Evolutionary conservation across 2,888 invertebrate species (phyloP).

Genomic region (Sussaba pulchella): DNA sequence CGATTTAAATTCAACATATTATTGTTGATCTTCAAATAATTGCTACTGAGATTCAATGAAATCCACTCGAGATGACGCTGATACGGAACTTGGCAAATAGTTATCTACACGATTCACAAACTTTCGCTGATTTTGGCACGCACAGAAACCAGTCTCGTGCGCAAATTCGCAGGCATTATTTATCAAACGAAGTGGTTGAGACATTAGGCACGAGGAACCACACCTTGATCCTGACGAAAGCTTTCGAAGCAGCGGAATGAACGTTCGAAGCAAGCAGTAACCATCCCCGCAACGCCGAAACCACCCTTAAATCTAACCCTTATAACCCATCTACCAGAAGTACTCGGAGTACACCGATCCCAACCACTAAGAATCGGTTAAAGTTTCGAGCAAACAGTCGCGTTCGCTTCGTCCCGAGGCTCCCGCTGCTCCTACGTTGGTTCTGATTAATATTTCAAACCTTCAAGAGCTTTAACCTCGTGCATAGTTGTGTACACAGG

Average conservation of each 20-base stretch:
- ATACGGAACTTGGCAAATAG: no score
- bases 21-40: no score
- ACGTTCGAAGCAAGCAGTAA: slow-evolving; percentile 4
- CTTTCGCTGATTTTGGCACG: neutral
- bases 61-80: no score
- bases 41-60: no score
- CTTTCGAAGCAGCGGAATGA: slow-evolving; percentile 2
- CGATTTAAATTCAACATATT: no score
- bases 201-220: neutral
- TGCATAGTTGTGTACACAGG: no score
- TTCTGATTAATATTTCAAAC: neutral
- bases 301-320: no score
- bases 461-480: no score
- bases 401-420: neutral
- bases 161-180: slow-evolving; percentile 80
- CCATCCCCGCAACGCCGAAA: no score
- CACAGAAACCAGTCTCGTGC: slow-evolving; percentile 55
- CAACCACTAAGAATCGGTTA: slow-evolving; percentile 17
- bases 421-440: neutral
- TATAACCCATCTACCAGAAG: no score
- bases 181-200: slow-evolving; percentile 75
- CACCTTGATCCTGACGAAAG: neutral
- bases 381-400: slow-evolving; percentile 2
- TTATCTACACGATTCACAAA: neutral
- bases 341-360: neutral